phyloP scores from a whole-genome alignment of 2,888 invertebrate genomes.

The Hymenopus coronatus region DNA sequence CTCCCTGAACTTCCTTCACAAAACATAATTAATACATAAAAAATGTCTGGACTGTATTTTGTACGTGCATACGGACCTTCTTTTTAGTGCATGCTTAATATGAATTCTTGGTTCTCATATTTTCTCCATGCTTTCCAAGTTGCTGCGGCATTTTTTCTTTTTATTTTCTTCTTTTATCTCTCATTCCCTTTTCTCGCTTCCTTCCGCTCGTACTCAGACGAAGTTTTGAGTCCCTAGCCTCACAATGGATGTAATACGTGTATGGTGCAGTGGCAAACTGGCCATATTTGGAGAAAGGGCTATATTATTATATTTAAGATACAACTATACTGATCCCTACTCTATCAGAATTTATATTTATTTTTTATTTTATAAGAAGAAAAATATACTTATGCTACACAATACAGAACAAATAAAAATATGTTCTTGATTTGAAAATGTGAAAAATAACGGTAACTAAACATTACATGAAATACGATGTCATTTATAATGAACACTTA shows the following conservation, averaged over 20 bases:
- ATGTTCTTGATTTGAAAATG: no score
- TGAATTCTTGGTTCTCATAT: conserved; percentile 1
- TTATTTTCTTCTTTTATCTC: not conserved
- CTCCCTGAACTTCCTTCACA: conserved; percentile 1
- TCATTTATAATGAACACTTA: no score
- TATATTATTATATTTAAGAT: no score
- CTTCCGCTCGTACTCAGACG: not conserved
- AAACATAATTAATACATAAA: conserved; percentile 18
- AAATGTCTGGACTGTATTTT: not conserved
- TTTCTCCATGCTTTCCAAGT: conserved; percentile 1
- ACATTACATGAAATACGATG: no score
- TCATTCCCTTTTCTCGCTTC: not conserved
- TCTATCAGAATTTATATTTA: no score
- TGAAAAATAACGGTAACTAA: no score
- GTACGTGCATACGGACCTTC: not conserved
- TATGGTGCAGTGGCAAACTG: not conserved
- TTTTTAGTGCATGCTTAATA: not conserved
- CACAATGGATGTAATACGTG: not conserved
- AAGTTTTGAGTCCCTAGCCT: not conserved
- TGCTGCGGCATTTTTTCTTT: not conserved
- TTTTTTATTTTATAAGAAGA: no score
- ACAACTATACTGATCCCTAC: no score
- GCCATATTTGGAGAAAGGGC: not conserved
- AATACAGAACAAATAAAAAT: no score
- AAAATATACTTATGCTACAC: no score